Conservation (phyloP, 2,113 vertebrate species). For the Puntigrus tetrazona region DNA sequence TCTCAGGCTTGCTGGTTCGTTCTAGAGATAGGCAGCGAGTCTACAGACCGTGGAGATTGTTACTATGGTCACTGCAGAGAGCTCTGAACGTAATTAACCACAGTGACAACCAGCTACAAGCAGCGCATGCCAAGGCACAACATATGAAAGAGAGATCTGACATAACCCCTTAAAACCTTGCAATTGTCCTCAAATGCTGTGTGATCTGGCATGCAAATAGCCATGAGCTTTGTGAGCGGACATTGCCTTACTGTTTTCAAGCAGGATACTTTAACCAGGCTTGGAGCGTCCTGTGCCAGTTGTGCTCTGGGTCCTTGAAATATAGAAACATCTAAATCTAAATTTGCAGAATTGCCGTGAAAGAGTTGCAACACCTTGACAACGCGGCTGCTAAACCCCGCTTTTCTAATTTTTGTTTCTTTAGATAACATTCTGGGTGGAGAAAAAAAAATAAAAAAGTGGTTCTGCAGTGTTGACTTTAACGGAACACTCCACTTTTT, state of each 20-base stretch:
- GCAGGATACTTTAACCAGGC: neutral
- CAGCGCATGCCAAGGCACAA: neutral
- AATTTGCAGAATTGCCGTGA: too few species aligned
- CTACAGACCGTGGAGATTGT: slow-evolving; percentile 31
- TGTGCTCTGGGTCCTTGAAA: neutral
- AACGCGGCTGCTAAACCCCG: neutral
- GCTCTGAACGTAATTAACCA: slow-evolving; percentile 15
- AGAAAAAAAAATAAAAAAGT: neutral
- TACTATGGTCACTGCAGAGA: slow-evolving; percentile 45
- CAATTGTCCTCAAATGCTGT: neutral
- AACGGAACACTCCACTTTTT: too few species aligned
- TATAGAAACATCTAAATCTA: too few species aligned
- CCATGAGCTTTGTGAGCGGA: neutral
- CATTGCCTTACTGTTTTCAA: neutral
- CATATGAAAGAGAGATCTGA: neutral
- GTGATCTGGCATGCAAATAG: neutral
- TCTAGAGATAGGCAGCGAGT: slow-evolving; percentile 11
- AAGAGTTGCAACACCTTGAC: too few species aligned
- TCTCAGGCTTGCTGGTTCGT: slow-evolving; percentile 24
- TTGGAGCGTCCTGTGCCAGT: neutral
- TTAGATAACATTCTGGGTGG: neutral
- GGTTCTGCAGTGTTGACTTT: neutral
- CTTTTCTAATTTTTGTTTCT: neutral
- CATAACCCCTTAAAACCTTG: neutral
- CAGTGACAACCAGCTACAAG: neutral